Evolutionary conservation across 2,797 vertebrate genomes (phyloP).

Genomic region (Heteromormyrus szaboi): DNA sequence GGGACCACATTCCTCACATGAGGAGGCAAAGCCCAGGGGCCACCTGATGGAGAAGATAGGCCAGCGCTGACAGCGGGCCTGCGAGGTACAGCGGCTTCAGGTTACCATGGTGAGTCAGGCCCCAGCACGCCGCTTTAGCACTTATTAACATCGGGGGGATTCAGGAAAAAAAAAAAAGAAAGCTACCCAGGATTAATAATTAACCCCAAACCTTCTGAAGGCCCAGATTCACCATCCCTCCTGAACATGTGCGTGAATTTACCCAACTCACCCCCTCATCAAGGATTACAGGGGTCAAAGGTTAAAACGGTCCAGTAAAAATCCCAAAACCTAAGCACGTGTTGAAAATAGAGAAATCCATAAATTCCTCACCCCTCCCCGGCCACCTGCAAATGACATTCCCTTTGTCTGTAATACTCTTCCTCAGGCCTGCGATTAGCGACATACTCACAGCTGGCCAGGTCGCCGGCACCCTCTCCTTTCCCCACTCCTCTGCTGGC

Average conservation of each 20-base stretch:
- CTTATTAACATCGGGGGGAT: constrained; percentile 1
- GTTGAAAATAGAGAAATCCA: not conserved
- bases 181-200: not conserved
- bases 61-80: not conserved
- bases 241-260: not conserved
- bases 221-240: not conserved
- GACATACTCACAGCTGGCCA: not conserved
- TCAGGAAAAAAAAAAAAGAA: not conserved
- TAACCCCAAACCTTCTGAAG: not conserved
- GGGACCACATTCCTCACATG: not conserved
- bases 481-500: not conserved
- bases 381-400: not conserved
- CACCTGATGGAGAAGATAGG: not conserved
- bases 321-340: not conserved
- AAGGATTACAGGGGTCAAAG: not conserved
- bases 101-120: not conserved
- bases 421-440: not conserved
- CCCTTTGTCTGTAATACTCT: not conserved
- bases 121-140: not conserved
- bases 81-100: not conserved
- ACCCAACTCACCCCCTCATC: not conserved
- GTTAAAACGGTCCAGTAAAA: not conserved
- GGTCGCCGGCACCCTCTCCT: not conserved
- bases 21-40: not conserved
- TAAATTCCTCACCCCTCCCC: not conserved